A percentile compares a stretch with the other conserved stretches of the same genome.
These are phyloP conservation scores for Poeciliopsis gracilis DNA, from an alignment of 2,797 vertebrate genomes.

Conservation along the genomic window DNA sequence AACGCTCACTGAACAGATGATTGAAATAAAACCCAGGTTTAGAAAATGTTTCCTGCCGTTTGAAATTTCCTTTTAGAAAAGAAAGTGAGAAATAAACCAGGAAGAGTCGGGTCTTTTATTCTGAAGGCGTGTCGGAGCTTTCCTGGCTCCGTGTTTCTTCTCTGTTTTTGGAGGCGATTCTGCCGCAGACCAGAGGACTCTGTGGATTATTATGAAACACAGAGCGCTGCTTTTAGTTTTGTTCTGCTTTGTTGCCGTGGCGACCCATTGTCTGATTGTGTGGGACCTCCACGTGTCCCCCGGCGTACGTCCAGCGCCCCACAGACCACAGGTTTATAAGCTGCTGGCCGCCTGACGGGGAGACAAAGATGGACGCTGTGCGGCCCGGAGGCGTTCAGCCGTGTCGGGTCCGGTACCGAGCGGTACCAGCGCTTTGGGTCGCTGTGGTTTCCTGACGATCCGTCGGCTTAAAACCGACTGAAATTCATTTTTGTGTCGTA, in stretches of 20 bases:
- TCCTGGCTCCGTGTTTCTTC: conserved; percentile 7
- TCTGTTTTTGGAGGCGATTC: conserved; percentile 47
- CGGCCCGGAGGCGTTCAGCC: conserved; percentile 36
- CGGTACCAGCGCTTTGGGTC: conserved; percentile 54
- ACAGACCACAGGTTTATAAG: conserved; percentile 73
- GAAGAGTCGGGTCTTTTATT: no score
- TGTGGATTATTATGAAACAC: conserved; percentile 23
- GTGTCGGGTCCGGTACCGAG: conserved; percentile 37
- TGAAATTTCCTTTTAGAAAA: no score
- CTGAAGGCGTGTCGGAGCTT: no score
- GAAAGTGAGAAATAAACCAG: no score
- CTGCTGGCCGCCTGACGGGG: conserved; percentile 38
- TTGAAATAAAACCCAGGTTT: no score
- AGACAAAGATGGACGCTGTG: conserved; percentile 62
- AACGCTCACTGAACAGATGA: no score
- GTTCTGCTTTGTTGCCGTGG: conserved; percentile 47
- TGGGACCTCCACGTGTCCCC: conserved; percentile 67
- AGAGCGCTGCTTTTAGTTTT: conserved; percentile 38
- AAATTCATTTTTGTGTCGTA: background rate
- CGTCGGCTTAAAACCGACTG: no score
- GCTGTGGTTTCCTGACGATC: conserved; percentile 57
- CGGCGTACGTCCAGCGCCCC: conserved; percentile 47
- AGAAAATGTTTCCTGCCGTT: no score
- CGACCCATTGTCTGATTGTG: conserved; percentile 70
- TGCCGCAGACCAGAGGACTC: conserved; percentile 26